phyloP scores from a whole-genome alignment of 2,888 invertebrate genomes.

The Drosophila anomelani region DNA sequence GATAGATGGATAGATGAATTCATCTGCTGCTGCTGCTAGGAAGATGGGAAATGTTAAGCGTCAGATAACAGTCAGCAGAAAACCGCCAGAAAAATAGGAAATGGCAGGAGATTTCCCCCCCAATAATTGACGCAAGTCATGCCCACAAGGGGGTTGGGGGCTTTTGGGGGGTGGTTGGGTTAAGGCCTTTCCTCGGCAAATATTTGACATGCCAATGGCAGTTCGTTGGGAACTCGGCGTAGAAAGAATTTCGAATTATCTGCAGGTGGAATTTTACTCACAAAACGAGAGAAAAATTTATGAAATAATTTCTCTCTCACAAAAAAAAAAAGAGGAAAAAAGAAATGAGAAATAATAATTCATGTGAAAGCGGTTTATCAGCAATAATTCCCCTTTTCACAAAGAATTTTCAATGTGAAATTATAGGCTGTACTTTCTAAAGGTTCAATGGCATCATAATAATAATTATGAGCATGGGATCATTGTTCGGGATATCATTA shows the following conservation, averaged over 20 bases:
- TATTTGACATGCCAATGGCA: conserved; percentile 40
- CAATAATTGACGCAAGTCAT: conserved; percentile 69
- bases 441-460: conserved; percentile 6
- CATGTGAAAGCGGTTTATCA: conserved; percentile 13
- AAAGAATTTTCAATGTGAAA: conserved; percentile 18
- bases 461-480: conserved; percentile 5
- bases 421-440: conserved; percentile 22
- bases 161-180: conserved; percentile 4
- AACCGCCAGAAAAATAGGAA: neutral
- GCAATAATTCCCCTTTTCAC: conserved; percentile 20
- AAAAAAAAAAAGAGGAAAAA: neutral
- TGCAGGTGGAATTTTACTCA: conserved; percentile 36
- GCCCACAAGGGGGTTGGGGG: conserved; percentile 37
- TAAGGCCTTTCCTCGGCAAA: conserved; percentile 16
- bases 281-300: conserved; percentile 21
- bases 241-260: conserved; percentile 37
- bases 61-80: conserved; percentile 45
- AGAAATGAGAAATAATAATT: conserved; percentile 3
- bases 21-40: conserved; percentile 14
- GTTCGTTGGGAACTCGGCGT: neutral
- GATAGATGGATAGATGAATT: conserved; percentile 42
- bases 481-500: conserved; percentile 20
- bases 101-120: conserved; percentile 2
- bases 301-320: conserved; percentile 6
- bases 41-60: conserved; percentile 37